Conservation (phyloP, 2,888 invertebrate species). For the Rhingia rostrata region DNA sequence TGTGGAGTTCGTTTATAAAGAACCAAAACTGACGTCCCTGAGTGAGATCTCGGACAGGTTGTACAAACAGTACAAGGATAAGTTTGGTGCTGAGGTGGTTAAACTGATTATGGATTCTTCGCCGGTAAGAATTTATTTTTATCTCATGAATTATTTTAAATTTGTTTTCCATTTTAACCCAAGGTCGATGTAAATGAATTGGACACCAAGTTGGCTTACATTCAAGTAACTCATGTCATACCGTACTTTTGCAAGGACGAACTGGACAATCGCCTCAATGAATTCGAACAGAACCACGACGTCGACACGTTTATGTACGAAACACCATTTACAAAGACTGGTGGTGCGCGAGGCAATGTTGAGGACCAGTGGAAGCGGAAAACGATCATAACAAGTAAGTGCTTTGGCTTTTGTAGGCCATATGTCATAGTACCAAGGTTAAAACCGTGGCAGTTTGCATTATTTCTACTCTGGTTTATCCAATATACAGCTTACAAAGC, state of each 20-base stretch:
- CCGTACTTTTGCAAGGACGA: slow-evolving; percentile 91
- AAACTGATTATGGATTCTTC: slow-evolving; percentile 97
- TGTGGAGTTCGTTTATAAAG: slow-evolving; percentile 96
- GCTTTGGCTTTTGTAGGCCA: too few species aligned
- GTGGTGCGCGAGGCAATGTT: slow-evolving; percentile 89
- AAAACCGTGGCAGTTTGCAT: too few species aligned
- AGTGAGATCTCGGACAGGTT: slow-evolving; percentile 96
- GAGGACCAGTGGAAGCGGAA: slow-evolving; percentile 96
- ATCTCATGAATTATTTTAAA: not conserved
- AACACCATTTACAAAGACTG: slow-evolving; percentile 95
- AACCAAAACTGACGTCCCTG: slow-evolving; percentile 96
- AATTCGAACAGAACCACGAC: slow-evolving; percentile 95
- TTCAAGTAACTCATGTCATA: slow-evolving; percentile 97
- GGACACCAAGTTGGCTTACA: slow-evolving; percentile 93
- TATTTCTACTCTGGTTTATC: too few species aligned
- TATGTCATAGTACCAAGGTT: too few species aligned
- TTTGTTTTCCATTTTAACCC: slow-evolving; percentile 10
- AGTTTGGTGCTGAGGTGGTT: slow-evolving; percentile 93
- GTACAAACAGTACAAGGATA: slow-evolving; percentile 91
- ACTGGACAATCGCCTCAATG: slow-evolving; percentile 88
- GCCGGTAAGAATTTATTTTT: slow-evolving; percentile 85
- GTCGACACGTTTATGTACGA: slow-evolving; percentile 96
- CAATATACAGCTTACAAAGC: too few species aligned
- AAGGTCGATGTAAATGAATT: slow-evolving; percentile 89
- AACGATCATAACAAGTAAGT: slow-evolving; percentile 93